Base-by-base conservation (phyloP, 2,888 invertebrate species). In the Campoletis raptor region DNA sequence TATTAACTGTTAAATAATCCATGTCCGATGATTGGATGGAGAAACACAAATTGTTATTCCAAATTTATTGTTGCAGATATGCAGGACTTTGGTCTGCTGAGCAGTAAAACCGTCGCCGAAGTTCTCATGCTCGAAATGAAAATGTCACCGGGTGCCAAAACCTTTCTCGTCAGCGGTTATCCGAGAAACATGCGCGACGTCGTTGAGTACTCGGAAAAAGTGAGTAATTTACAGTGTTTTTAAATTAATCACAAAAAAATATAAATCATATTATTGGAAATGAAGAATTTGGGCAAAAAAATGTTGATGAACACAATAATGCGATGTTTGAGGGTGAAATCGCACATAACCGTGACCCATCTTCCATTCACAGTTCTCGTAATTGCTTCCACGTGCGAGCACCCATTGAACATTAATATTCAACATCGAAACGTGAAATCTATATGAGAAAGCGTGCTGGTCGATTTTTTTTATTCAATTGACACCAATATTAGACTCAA, bases 91-190 rank as follows among this genome's bases (percentile, higher is more conserved):
- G 97, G 97, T 87, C 96, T 97, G 92, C 95, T 98, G 86, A 97
- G 98, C 87, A 98, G 98, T 91, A 97, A 97, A 94, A 98, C 98
- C 2, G 98, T 98, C 80, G 97, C 98, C 1, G 98, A 98, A 94
- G 98, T 98, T 7, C 95, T 98, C 84, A 98, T 98, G 98, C 95
- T 98, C 93, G 98, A 98, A 95, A 98, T 98, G 97, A 98, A 98
- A 95, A 98, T 98, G 98, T 97, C 98, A 85, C 98, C 97, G 85
- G 97, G 96, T 86, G 97, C 98, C 89, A 98, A 97, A 95, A 97
- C 98, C 0, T 98, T 97, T 95, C 96, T 98, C 80, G 97, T 98
- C 87, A 98, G 98, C 78, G 98, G 98, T 66, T 98, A 98, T 95
- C 98, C 98, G 37, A 96, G 98, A 88, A 98, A 97, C 90, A 98